These are phyloP conservation scores for Enteromius afrohamiltoni DNA, from an alignment of 2,797 vertebrate genomes.

Conservation along the genomic window DNA sequence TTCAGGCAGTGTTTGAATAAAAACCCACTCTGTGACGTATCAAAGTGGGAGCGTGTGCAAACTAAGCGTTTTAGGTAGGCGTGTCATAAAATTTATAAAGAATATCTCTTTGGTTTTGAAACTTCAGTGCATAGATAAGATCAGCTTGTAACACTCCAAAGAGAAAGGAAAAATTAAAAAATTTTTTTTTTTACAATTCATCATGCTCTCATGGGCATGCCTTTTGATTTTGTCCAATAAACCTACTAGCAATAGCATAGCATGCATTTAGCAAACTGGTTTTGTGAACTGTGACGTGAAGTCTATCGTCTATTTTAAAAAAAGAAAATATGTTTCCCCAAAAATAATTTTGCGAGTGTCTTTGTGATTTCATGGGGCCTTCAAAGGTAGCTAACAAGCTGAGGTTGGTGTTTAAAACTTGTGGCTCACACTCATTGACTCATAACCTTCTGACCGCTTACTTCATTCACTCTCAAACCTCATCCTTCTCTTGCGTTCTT, in stretches of 20 bases:
- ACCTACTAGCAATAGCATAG: neutral
- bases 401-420: constrained; percentile 13
- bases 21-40: too few relatives aligned
- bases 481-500: constrained; percentile 12
- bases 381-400: constrained; percentile 18
- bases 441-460: constrained; percentile 32
- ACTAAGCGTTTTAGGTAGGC: too few relatives aligned
- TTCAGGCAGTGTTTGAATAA: too few relatives aligned
- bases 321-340: neutral
- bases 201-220: neutral
- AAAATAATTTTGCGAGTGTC: neutral
- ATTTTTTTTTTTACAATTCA: neutral
- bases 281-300: neutral
- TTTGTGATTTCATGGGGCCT: neutral
- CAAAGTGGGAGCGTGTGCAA: too few relatives aligned
- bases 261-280: neutral
- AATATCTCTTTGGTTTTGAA: too few relatives aligned
- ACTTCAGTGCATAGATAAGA: too few relatives aligned
- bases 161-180: too few relatives aligned
- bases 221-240: neutral
- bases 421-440: constrained; percentile 32
- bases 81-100: too few relatives aligned
- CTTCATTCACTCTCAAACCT: constrained; percentile 34
- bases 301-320: neutral
- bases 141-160: too few relatives aligned